Percentiles rank a stretch among this genome's conserved stretches.
These are phyloP conservation scores for Tiliacea aurago DNA, from an alignment of 2,888 invertebrate species.

Conservation along the genomic window DNA sequence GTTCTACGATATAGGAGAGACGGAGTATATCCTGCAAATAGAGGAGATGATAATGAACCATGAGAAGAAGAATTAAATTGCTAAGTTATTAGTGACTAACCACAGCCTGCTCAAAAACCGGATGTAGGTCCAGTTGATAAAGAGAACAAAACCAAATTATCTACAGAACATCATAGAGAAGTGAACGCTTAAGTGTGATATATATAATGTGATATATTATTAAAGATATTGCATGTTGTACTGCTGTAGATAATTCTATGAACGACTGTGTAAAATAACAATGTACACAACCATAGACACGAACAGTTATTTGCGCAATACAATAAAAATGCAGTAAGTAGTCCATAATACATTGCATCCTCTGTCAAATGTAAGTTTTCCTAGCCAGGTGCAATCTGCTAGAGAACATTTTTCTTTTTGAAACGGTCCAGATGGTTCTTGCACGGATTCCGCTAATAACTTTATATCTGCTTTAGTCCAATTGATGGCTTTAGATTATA, in stretches of 20 bases:
- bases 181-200: slow-evolving; percentile 3
- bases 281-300: slow-evolving; percentile 29
- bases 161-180: slow-evolving; percentile 12
- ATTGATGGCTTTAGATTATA: background rate
- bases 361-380: slow-evolving; percentile 5
- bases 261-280: slow-evolving; percentile 38
- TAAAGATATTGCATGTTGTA: slow-evolving; percentile 47
- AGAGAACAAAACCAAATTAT: slow-evolving; percentile 5
- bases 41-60: background rate
- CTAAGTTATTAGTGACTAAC: background rate
- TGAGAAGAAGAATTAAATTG: background rate
- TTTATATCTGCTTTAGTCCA: background rate
- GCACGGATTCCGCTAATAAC: background rate
- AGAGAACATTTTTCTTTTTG: background rate
- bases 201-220: too few species aligned
- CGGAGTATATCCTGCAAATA: too few species aligned
- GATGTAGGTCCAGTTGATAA: background rate
- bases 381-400: background rate
- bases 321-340: slow-evolving; percentile 32
- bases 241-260: slow-evolving; percentile 42
- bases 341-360: slow-evolving; percentile 10
- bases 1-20: background rate
- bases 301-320: slow-evolving; percentile 22
- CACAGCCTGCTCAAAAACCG: background rate
- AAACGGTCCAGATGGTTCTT: background rate